Percentiles rank a stretch among this genome's conserved stretches.
Conservation (phyloP, 1,140 invertebrate genomes). For the Ostrea edulis region DNA sequence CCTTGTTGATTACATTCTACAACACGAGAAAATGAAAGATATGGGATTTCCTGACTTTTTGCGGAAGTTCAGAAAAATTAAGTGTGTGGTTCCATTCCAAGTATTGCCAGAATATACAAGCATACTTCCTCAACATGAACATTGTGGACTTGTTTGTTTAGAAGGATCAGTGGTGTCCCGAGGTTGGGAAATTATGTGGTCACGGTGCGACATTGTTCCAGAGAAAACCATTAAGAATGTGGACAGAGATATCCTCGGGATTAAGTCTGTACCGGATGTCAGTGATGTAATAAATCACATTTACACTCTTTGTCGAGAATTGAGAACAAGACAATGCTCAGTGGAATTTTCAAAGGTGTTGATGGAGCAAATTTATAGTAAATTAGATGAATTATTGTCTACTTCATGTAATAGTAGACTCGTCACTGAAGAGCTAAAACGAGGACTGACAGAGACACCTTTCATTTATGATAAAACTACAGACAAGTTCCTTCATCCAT, state of each 20-base stretch:
- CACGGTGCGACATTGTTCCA: background rate
- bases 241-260: background rate
- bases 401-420: background rate
- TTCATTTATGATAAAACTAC: background rate
- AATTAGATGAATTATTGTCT: background rate
- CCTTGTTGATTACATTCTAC: background rate
- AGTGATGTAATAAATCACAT: slow-evolving; percentile 1
- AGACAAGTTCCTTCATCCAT: background rate
- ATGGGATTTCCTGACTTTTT: background rate
- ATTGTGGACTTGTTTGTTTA: background rate
- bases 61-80: background rate
- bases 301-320: background rate
- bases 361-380: background rate
- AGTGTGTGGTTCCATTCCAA: background rate
- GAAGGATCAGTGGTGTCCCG: background rate
- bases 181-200: background rate
- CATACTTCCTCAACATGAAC: background rate
- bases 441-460: background rate
- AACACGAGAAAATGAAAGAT: background rate
- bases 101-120: background rate
- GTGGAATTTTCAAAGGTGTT: background rate
- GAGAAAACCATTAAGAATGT: background rate
- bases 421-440: background rate
- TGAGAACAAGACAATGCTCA: background rate
- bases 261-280: background rate